These are phyloP conservation scores for Actias luna DNA, from an alignment of 2,888 invertebrate species.

Conservation along the genomic window DNA sequence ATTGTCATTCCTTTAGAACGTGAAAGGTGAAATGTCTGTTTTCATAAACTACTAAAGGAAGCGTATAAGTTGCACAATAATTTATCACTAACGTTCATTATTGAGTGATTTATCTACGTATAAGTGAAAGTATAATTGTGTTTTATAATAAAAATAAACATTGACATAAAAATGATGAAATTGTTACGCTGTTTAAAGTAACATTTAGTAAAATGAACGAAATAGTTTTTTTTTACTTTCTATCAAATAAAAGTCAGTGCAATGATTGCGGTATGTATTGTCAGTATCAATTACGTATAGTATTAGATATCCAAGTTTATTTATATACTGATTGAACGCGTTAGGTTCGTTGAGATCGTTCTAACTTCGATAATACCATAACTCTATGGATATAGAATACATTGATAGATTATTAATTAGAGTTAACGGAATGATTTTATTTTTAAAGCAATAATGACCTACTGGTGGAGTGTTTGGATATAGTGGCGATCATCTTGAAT, in stretches of 20 bases:
- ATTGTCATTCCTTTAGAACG: too few relatives aligned
- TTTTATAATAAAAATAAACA: constrained; percentile 2
- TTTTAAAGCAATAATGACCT: too few relatives aligned
- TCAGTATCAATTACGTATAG: constrained; percentile 1
- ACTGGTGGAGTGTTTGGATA: too few relatives aligned
- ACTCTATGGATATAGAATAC: not conserved
- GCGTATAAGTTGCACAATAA: too few relatives aligned
- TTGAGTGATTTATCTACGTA: not conserved
- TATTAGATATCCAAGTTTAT: not conserved
- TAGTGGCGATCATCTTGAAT: too few relatives aligned
- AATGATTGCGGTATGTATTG: not conserved
- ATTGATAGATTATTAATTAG: not conserved
- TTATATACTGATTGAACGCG: not conserved
- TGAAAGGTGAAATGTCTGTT: too few relatives aligned
- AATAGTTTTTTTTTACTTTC: not conserved
- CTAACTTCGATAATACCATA: too few relatives aligned
- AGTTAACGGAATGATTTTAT: not conserved
- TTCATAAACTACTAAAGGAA: too few relatives aligned
- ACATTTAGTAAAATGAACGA: not conserved
- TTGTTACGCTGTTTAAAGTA: not conserved
- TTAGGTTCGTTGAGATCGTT: not conserved
- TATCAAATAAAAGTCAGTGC: not conserved
- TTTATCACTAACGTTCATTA: too few relatives aligned
- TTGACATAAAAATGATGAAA: constrained; percentile 2
- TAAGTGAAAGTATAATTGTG: constrained; percentile 1